A percentile compares a stretch with the other conserved stretches of the same genome.
Evolutionary conservation across 1,140 invertebrate species (phyloP).

Genomic region (Galendromus occidentalis): DNA sequence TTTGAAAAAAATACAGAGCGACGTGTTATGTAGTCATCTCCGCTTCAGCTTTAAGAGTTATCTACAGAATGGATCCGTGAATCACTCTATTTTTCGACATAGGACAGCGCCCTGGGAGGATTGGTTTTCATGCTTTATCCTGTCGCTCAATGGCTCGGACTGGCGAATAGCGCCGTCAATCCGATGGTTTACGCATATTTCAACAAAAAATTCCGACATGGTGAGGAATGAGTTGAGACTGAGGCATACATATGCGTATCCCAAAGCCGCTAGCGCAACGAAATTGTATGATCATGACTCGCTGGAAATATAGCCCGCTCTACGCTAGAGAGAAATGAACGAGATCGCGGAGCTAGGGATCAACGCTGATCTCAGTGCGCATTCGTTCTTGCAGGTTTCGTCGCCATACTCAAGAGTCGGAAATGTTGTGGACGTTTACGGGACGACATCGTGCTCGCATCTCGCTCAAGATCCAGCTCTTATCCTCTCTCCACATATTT

Average conservation of each 20-base stretch:
- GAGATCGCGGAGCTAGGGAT: too few relatives aligned
- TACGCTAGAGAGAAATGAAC: too few relatives aligned
- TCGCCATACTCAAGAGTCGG: slow-evolving; percentile 60
- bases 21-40: too few relatives aligned
- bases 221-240: slow-evolving; percentile 16
- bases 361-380: too few relatives aligned
- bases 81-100: background rate
- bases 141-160: slow-evolving; percentile 34
- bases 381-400: slow-evolving; percentile 50
- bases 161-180: slow-evolving; percentile 32
- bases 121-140: slow-evolving; percentile 22
- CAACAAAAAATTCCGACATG: slow-evolving; percentile 34
- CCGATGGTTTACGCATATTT: slow-evolving; percentile 35
- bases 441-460: slow-evolving; percentile 12
- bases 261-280: too few relatives aligned
- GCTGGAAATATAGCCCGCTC: too few relatives aligned
- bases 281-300: too few relatives aligned
- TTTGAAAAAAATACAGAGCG: too few relatives aligned
- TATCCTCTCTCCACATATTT: background rate
- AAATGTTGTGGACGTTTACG: slow-evolving; percentile 43
- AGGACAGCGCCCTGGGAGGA: too few relatives aligned
- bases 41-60: background rate
- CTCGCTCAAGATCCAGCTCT: background rate
- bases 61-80: background rate
- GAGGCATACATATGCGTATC: too few relatives aligned